phyloP scores from a whole-genome alignment of 2,797 vertebrate genomes.

The Malacoctenus gilli region DNA sequence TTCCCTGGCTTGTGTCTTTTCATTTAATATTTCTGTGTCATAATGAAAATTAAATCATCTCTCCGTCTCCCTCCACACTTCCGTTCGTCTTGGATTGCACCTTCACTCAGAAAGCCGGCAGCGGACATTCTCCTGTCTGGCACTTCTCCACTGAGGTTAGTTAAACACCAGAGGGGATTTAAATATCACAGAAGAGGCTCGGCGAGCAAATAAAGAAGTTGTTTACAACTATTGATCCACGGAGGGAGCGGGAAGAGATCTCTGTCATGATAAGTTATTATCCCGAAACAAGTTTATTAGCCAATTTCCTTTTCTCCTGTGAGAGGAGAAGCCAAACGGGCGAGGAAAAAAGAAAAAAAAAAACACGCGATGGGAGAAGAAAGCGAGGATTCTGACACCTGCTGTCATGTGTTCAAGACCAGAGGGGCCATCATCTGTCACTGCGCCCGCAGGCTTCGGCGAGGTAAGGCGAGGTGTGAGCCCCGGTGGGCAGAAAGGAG shows the following conservation, averaged over 20 bases:
- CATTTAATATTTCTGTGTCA: constrained; percentile 61
- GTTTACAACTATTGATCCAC: no score
- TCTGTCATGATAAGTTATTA: constrained; percentile 32
- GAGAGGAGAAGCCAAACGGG: constrained; percentile 6
- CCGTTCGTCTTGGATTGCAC: constrained; percentile 40
- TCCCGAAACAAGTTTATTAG: constrained; percentile 40
- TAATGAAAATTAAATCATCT: constrained; percentile 66
- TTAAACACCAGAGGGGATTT: constrained; percentile 49
- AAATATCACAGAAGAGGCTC: constrained; percentile 44
- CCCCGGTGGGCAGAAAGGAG: background rate
- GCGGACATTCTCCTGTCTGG: constrained; percentile 40
- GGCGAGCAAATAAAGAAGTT: no score
- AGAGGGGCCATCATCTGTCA: constrained; percentile 19
- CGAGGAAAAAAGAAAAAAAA: constrained; percentile 10
- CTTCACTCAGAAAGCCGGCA: constrained; percentile 43
- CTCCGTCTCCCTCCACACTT: constrained; percentile 29
- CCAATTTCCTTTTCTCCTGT: no score
- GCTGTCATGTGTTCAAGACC: constrained; percentile 34
- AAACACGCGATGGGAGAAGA: constrained; percentile 4
- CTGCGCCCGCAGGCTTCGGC: background rate
- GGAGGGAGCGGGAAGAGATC: constrained; percentile 36
- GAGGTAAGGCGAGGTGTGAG: background rate
- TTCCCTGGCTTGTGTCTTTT: constrained; percentile 40
- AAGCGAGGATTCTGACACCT: constrained; percentile 30
- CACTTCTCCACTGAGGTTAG: constrained; percentile 28